Evolutionary conservation across 2,113 vertebrate species (phyloP), one percentile per base, ranked within the genome.

Genomic region (Ellobius talpinus): DNA sequence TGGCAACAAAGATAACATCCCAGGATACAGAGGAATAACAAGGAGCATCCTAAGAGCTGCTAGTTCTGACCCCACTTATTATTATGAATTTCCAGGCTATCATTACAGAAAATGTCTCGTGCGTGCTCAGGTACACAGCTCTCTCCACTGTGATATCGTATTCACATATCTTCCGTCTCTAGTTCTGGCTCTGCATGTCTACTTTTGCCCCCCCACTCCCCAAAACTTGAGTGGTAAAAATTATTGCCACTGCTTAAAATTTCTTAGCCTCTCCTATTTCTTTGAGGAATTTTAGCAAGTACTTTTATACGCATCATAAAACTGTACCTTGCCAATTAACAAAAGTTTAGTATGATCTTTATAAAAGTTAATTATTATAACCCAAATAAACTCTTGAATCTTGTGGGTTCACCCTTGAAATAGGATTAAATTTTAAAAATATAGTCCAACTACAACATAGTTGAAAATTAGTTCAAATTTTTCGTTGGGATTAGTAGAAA

Each of bases 401-500:
- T 14, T 5, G 31, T 47, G n/a, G 93, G 31, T 58, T 23, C 21
- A 92, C 17, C 74, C 50, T 93, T 79, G 29, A 93, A 89, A 91
- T 70, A 21, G 14, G 79, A 93, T 29, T 73, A 26, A 10, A 74
- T 82, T 63, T 87, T 13, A 63, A 95, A 94, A 93, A 68, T 19
- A 31, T 11, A 52, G 11, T 85, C 21, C 47, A 55, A 47, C 31
- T 42, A 55, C 21, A 91, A 52, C 90, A 89, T 70, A 86, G 42
- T 95, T 87, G 82, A 92, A 92, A 94, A 89, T 50, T 65, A 78
- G 68, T 89, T 91, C 50, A 95, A 68, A 89, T 33, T 94, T 82
- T 94, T 94, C 66, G 39, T 89, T 89, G 68, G 26, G 42, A 26
- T 73, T 73, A 63, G 29, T 94, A 90, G 79, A 77, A 90, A 91